A percentile compares a stretch with the other conserved stretches of the same genome.
phyloP scores from a whole-genome alignment of 2,797 vertebrate species.

The Sebastes taczanowskii region DNA sequence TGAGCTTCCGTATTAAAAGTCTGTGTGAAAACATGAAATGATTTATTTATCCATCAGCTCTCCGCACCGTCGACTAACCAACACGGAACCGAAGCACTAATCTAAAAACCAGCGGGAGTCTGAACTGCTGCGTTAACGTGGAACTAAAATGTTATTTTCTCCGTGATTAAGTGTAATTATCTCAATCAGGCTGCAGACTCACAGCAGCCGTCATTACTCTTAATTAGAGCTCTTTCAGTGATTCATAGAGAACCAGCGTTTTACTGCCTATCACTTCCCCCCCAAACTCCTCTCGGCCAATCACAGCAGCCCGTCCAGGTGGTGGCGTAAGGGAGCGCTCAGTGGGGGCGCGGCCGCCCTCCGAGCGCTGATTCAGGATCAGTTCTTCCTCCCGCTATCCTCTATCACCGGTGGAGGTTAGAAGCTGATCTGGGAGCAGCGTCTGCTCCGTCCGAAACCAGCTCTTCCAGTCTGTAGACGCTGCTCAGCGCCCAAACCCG shows the following conservation, averaged over 20 bases:
- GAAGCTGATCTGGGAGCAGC: slow-evolving; percentile 40
- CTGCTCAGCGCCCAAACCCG: slow-evolving; percentile 61
- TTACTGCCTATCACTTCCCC: slow-evolving; percentile 62
- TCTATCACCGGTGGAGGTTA: neutral
- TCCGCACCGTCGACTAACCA: neutral
- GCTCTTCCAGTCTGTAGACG: slow-evolving; percentile 79
- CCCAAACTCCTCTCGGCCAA: slow-evolving; percentile 66
- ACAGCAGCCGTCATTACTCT: slow-evolving; percentile 64
- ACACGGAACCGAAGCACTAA: neutral
- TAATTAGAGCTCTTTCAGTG: slow-evolving; percentile 70
- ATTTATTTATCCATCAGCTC: neutral
- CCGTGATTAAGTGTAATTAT: slow-evolving; percentile 63
- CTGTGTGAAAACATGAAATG: neutral
- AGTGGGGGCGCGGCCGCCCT: slow-evolving; percentile 3
- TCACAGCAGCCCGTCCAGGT: slow-evolving; percentile 73
- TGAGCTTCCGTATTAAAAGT: neutral
- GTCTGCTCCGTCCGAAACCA: slow-evolving; percentile 49
- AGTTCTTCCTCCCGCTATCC: neutral
- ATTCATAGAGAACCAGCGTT: slow-evolving; percentile 71
- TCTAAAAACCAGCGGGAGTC: slow-evolving; percentile 2
- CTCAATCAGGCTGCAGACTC: slow-evolving; percentile 45
- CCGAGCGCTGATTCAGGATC: slow-evolving; percentile 50
- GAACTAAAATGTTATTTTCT: slow-evolving; percentile 35
- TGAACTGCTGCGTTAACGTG: neutral
- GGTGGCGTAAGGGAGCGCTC: slow-evolving; percentile 55